phyloP scores from a whole-genome alignment of 2,113 vertebrate species.

The Daubentonia madagascariensis region DNA sequence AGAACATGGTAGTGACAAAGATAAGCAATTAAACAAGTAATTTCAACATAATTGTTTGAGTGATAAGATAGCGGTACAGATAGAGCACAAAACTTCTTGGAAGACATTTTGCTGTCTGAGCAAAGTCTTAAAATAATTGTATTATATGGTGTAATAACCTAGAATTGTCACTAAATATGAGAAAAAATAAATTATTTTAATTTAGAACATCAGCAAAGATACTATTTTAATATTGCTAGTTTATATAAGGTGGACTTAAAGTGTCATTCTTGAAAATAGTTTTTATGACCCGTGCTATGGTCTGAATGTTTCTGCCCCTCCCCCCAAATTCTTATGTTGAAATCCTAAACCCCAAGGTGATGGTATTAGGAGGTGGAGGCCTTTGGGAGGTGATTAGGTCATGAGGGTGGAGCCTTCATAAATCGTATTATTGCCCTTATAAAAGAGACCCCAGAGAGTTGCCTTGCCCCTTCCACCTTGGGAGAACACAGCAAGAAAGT shows the following conservation, averaged over 20 bases:
- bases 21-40: neutral
- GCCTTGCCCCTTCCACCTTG: neutral
- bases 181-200: neutral
- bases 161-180: neutral
- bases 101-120: neutral
- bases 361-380: neutral
- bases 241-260: neutral
- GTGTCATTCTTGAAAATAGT: neutral
- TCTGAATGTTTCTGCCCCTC: neutral
- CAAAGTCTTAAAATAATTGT: neutral
- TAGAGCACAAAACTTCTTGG: neutral
- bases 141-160: neutral
- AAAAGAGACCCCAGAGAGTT: neutral
- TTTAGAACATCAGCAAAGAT: neutral
- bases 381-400: neutral
- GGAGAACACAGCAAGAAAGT: neutral
- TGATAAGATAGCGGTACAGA: neutral
- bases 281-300: neutral
- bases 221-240: neutral
- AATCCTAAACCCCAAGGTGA: neutral
- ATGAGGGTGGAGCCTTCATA: too few species aligned
- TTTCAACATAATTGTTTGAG: neutral
- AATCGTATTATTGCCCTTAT: neutral
- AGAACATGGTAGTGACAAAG: neutral
- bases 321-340: neutral